These are phyloP conservation scores for Salvelinus sp. DNA, from an alignment of 2,113 vertebrate genomes.

Conservation along the genomic window DNA sequence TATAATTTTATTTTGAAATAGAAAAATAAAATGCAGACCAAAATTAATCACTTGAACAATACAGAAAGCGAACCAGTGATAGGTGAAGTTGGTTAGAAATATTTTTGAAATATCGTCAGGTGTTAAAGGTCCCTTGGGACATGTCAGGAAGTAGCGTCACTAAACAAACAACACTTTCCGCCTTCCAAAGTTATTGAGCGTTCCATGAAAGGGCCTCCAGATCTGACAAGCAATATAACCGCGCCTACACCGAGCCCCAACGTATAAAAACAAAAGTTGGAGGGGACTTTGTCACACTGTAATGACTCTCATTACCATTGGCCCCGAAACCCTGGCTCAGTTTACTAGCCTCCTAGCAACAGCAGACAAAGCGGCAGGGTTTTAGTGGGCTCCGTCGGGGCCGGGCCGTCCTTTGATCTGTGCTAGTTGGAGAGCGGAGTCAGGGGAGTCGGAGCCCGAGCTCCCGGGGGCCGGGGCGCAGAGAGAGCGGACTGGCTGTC, in stretches of 20 bases:
- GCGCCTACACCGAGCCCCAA: constrained; percentile 40
- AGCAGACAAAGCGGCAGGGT: constrained; percentile 77
- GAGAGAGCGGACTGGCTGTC: constrained; percentile 31
- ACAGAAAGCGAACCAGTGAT: neutral
- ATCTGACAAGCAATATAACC: constrained; percentile 43
- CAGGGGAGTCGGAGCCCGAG: constrained; percentile 30
- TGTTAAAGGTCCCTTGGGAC: neutral
- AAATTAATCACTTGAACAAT: neutral
- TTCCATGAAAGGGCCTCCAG: constrained; percentile 13
- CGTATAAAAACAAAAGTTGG: constrained; percentile 61
- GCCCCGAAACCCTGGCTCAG: constrained; percentile 70
- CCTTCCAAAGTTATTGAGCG: constrained; percentile 6
- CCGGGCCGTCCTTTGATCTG: constrained; percentile 81
- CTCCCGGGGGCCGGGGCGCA: constrained; percentile 16
- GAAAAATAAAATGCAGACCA: neutral
- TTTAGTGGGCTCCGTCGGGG: constrained; percentile 71
- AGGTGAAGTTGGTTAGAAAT: neutral
- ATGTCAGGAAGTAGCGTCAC: constrained; percentile 6
- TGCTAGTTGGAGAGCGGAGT: constrained; percentile 74
- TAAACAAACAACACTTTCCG: constrained; percentile 19
- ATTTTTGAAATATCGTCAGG: neutral
- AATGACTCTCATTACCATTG: constrained; percentile 81
- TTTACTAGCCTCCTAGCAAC: constrained; percentile 79
- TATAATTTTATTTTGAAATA: too few relatives aligned
- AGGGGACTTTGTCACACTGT: constrained; percentile 69